Percentiles rank a stretch among this genome's conserved stretches.
phyloP scores from a whole-genome alignment of 2,888 invertebrate genomes.

The Cremastinae sp. region DNA sequence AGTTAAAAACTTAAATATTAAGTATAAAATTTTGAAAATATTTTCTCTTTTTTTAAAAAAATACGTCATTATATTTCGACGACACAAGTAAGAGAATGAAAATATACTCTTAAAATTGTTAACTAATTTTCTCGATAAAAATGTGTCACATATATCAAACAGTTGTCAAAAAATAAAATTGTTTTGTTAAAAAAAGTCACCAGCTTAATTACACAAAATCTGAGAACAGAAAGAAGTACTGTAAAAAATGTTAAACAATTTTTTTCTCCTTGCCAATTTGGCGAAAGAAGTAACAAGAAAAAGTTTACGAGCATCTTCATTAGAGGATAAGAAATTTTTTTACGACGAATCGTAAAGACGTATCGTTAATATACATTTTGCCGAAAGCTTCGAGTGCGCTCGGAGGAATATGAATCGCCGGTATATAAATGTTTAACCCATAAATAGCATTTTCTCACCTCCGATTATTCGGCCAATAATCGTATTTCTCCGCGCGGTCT shows the following conservation, averaged over 20 bases:
- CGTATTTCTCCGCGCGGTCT: slow-evolving; percentile 16
- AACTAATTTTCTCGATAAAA: too few species aligned
- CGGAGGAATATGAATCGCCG: background rate
- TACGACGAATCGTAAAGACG: slow-evolving; percentile 22
- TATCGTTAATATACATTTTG: background rate
- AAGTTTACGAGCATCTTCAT: slow-evolving; percentile 17
- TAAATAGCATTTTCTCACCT: slow-evolving; percentile 6
- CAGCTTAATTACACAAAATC: too few species aligned
- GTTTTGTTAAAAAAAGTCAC: too few species aligned
- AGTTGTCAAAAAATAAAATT: too few species aligned
- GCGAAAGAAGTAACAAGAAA: slow-evolving; percentile 15
- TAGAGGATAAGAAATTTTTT: slow-evolving; percentile 6
- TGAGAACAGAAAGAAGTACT: too few species aligned
- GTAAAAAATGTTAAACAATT: slow-evolving; percentile 1
- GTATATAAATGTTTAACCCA: background rate
- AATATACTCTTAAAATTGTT: background rate
- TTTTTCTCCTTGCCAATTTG: background rate
- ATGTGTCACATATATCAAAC: too few species aligned
- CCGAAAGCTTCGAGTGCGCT: background rate
- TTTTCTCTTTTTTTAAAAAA: too few species aligned
- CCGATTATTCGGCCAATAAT: slow-evolving; percentile 17
- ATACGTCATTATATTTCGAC: too few species aligned
- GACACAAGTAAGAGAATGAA: too few species aligned
- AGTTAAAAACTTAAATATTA: too few species aligned
- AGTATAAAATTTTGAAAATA: too few species aligned